A percentile compares a stretch with the other conserved stretches of the same genome.
Conservation (phyloP, 2,113 vertebrate species). For the Pagrus major region DNA sequence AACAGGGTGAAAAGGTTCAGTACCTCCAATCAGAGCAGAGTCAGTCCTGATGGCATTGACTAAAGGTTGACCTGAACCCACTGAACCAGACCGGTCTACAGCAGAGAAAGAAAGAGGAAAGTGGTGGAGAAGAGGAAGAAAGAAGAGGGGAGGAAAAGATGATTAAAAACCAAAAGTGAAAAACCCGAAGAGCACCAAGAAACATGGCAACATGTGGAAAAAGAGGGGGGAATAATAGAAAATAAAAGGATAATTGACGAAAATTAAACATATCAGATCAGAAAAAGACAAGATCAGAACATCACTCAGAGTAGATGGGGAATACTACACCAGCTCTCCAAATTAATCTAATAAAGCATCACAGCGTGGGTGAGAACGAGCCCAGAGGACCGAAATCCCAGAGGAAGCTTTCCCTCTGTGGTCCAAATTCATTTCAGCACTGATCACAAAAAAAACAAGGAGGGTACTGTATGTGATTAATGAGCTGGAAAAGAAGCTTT, state of each 20-base stretch:
- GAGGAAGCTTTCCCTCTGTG: constrained; percentile 24
- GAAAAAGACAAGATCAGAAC: constrained; percentile 38
- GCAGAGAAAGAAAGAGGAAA: constrained; percentile 51
- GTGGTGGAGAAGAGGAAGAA: background rate
- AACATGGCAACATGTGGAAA: background rate
- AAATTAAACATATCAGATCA: background rate
- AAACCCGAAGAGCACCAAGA: constrained; percentile 4
- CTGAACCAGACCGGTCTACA: constrained; percentile 92
- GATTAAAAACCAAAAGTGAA: background rate
- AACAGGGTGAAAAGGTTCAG: constrained; percentile 40
- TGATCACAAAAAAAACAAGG: constrained; percentile 48
- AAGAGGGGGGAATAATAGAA: no score
- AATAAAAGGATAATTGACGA: background rate
- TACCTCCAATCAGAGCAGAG: constrained; percentile 98
- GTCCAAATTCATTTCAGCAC: constrained; percentile 68
- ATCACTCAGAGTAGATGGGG: constrained; percentile 33
- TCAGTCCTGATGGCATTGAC: constrained; percentile 91
- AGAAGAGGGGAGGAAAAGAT: background rate
- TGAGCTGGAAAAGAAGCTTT: constrained; percentile 28
- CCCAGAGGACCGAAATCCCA: constrained; percentile 39
- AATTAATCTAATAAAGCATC: constrained; percentile 13
- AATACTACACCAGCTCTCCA: constrained; percentile 25
- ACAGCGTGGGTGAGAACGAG: constrained; percentile 35
- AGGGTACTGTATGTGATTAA: constrained; percentile 43
- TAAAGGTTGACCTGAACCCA: constrained; percentile 90